Conservation (phyloP, 2,113 vertebrate species). For the Chloropsis cyanopogon region DNA sequence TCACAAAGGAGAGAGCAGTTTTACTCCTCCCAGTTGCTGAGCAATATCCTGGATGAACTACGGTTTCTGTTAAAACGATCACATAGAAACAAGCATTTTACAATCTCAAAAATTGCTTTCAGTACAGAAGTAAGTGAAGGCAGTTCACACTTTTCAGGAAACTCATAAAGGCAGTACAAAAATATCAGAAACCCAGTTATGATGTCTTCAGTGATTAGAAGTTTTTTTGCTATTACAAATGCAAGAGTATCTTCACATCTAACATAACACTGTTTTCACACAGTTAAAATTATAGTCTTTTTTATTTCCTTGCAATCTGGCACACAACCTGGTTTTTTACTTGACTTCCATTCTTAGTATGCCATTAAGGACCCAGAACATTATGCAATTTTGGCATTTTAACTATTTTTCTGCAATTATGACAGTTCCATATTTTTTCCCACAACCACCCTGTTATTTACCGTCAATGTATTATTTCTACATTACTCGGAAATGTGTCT, state of each 20-base stretch:
- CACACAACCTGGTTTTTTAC: neutral
- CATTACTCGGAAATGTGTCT: neutral
- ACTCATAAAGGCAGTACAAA: conserved; percentile 8
- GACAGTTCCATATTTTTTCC: neutral
- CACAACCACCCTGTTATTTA: neutral
- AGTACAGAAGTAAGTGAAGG: neutral
- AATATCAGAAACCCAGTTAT: neutral
- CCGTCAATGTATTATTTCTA: neutral
- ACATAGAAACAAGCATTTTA: neutral
- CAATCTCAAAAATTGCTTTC: neutral
- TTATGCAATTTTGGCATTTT: neutral
- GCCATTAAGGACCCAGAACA: neutral
- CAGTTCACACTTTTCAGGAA: conserved; percentile 51
- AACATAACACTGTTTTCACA: neutral
- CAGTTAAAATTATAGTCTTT: neutral
- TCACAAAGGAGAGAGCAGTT: neutral
- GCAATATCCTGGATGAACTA: conserved; percentile 11
- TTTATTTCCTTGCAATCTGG: neutral
- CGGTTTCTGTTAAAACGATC: neutral
- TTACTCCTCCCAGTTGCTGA: neutral
- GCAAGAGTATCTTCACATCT: neutral
- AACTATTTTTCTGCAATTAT: neutral
- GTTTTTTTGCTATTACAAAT: neutral
- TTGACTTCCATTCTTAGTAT: neutral
- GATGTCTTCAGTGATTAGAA: neutral